phyloP scores from a whole-genome alignment of 2,888 invertebrate species.

The Tipula lateralis region DNA sequence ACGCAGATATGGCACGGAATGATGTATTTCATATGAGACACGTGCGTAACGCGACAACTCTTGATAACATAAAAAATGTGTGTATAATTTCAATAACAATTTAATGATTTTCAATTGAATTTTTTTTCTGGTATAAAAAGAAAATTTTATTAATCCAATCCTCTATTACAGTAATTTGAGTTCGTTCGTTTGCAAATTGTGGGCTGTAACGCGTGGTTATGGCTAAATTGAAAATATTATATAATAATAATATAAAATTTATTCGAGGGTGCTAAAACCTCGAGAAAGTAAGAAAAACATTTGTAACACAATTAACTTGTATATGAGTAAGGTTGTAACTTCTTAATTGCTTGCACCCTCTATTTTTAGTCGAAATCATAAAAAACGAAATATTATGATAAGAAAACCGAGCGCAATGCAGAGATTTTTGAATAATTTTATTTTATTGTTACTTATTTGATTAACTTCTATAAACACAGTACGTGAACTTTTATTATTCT shows the following conservation, averaged over 20 bases:
- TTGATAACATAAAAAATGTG: neutral
- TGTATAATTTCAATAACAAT: neutral
- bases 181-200: neutral
- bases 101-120: slow-evolving; percentile 11
- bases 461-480: too few species aligned
- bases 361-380: neutral
- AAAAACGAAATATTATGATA: neutral
- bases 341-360: neutral
- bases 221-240: neutral
- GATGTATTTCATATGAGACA: neutral
- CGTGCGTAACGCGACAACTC: neutral
- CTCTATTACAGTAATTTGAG: neutral
- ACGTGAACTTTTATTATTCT: too few species aligned
- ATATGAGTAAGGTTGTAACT: neutral
- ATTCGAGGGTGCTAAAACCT: neutral
- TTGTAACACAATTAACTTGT: neutral
- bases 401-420: neutral
- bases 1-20: neutral
- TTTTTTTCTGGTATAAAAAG: neutral
- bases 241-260: neutral
- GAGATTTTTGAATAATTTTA: neutral
- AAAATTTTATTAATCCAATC: neutral
- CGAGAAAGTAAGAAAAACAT: neutral
- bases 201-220: neutral
- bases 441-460: neutral